These are phyloP conservation scores for Reticulitermes speratus DNA, from an alignment of 1,140 invertebrate species.

Conservation along the genomic window DNA sequence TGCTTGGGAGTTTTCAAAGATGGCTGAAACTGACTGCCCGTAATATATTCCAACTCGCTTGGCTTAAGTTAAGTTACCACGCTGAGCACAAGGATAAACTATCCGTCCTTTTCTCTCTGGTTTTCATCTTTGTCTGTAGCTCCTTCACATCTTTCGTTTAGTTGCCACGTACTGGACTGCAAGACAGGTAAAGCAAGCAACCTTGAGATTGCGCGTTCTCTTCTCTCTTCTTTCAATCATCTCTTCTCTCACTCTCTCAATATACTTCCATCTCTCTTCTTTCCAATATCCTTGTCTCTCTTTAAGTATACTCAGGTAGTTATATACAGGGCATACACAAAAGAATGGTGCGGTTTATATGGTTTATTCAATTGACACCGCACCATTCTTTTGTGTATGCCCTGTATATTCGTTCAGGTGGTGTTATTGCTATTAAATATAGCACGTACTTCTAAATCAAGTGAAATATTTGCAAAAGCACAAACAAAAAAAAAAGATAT, in stretches of 20 bases:
- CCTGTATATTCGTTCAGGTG: too few species aligned
- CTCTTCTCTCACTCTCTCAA: conserved; percentile 2
- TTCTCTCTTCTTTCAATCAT: neutral
- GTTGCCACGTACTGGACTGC: neutral
- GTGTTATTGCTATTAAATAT: too few species aligned
- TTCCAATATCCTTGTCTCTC: conserved; percentile 5
- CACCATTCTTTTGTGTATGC: too few species aligned
- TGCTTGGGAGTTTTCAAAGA: neutral
- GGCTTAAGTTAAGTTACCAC: neutral
- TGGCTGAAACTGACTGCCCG: conserved; percentile 7
- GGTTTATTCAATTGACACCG: too few species aligned
- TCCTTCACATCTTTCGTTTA: neutral
- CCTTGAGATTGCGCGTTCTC: conserved; percentile 27
- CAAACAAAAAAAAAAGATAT: too few species aligned
- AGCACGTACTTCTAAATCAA: too few species aligned
- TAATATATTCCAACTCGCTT: conserved; percentile 1
- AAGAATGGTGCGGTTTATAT: too few species aligned
- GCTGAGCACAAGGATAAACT: conserved; percentile 14
- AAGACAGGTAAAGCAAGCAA: conserved; percentile 17
- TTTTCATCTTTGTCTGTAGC: neutral
- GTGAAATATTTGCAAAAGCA: too few species aligned
- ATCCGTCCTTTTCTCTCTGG: neutral
- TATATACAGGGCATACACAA: too few species aligned
- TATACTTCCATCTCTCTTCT: neutral
- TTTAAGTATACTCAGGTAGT: neutral